A percentile compares a stretch with the other conserved stretches of the same genome.
phyloP scores from a whole-genome alignment of 2,888 invertebrate species.

The Leptodirus hochenwartii region DNA sequence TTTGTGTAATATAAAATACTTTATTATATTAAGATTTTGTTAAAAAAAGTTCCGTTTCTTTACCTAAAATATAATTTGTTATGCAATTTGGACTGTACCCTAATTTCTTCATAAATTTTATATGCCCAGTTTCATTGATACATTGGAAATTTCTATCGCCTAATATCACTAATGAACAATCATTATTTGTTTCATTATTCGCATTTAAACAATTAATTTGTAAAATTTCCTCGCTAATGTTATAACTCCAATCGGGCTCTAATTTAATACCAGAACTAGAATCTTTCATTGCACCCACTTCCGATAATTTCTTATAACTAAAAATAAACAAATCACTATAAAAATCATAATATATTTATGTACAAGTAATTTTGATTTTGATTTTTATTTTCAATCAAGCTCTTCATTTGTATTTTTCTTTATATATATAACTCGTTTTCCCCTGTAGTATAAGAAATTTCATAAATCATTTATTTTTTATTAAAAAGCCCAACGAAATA shows the following conservation, averaged over 20 bases:
- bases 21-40: slow-evolving; percentile 4
- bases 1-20: slow-evolving; percentile 3
- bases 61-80: slow-evolving; percentile 51
- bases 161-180: slow-evolving; percentile 56
- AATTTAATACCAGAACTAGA: slow-evolving; percentile 38
- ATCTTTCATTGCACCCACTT: slow-evolving; percentile 43
- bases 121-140: slow-evolving; percentile 57
- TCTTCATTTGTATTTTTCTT: background rate
- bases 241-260: slow-evolving; percentile 61
- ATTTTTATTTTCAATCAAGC: background rate
- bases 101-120: slow-evolving; percentile 68
- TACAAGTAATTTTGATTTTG: background rate
- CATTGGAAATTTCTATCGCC: slow-evolving; percentile 75
- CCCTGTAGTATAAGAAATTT: too few species aligned
- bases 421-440: background rate
- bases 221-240: slow-evolving; percentile 45
- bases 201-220: slow-evolving; percentile 26
- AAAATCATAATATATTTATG: slow-evolving; percentile 10
- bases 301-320: slow-evolving; percentile 63
- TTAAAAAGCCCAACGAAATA: too few species aligned
- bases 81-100: slow-evolving; percentile 70
- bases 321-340: slow-evolving; percentile 16
- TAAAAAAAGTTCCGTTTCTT: slow-evolving; percentile 15
- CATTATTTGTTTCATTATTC: slow-evolving; percentile 31
- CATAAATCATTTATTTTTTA: too few species aligned